phyloP scores from a whole-genome alignment of 2,797 vertebrate genomes.

The Nothura maculosa region DNA sequence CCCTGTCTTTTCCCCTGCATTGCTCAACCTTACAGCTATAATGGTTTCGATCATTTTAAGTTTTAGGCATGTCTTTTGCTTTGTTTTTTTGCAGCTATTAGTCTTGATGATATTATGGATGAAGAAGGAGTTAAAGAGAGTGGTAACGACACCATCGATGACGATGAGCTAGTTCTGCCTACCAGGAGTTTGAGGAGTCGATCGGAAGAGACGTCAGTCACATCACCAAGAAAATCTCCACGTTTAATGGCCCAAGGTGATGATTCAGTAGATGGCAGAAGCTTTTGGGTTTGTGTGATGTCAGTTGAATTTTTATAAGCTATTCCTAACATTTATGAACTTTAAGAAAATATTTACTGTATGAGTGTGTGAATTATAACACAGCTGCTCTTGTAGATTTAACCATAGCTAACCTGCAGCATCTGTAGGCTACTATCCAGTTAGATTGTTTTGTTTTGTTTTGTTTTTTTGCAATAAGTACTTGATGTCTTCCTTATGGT shows the following conservation, averaged over 20 bases:
- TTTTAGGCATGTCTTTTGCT: too few species aligned
- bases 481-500: neutral
- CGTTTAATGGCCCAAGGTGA: slow-evolving; percentile 85
- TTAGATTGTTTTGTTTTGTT: too few species aligned
- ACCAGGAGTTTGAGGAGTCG: slow-evolving; percentile 82
- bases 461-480: neutral
- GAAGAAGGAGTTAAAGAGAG: slow-evolving; percentile 86
- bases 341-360: neutral
- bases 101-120: slow-evolving; percentile 87
- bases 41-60: slow-evolving; percentile 16
- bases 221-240: slow-evolving; percentile 86
- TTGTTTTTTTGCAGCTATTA: slow-evolving; percentile 81
- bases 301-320: neutral
- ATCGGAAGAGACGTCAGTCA: slow-evolving; percentile 76
- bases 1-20: slow-evolving; percentile 4
- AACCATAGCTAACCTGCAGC: neutral
- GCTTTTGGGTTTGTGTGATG: neutral
- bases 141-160: slow-evolving; percentile 81
- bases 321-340: neutral
- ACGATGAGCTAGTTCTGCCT: slow-evolving; percentile 83
- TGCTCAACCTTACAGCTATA: neutral
- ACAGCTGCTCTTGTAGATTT: neutral
- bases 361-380: neutral
- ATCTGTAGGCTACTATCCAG: neutral
- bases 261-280: neutral